phyloP scores from a whole-genome alignment of 2,888 invertebrate species.

The Eupeodes latifasciatus region DNA sequence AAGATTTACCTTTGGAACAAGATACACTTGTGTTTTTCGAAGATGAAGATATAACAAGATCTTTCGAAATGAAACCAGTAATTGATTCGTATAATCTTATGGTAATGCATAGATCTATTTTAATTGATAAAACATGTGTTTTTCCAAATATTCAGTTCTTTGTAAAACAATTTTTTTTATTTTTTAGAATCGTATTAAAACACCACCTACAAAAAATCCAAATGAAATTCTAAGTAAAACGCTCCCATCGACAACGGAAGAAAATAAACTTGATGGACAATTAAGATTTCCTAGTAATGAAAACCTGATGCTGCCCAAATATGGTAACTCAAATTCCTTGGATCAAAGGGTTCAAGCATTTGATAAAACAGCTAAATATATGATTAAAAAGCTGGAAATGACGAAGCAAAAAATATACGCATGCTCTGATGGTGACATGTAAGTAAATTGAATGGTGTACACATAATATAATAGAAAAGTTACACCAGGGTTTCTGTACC shows the following conservation, averaged over 20 bases:
- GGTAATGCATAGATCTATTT: conserved; percentile 79
- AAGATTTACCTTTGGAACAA: conserved; percentile 84
- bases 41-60: conserved; percentile 85
- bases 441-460: conserved; percentile 61
- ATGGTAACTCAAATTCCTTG: conserved; percentile 78
- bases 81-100: conserved; percentile 84
- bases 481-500: neutral
- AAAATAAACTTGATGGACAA: conserved; percentile 80
- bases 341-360: conserved; percentile 83
- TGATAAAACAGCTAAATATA: conserved; percentile 82
- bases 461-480: neutral
- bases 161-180: conserved; percentile 28
- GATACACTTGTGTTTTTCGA: conserved; percentile 87
- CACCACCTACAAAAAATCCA: conserved; percentile 82
- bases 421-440: conserved; percentile 82
- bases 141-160: neutral
- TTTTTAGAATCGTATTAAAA: conserved; percentile 83
- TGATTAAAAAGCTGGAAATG: conserved; percentile 83
- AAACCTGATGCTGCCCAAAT: conserved; percentile 64
- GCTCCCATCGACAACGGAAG: conserved; percentile 79
- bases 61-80: conserved; percentile 84
- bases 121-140: conserved; percentile 6
- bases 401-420: conserved; percentile 82
- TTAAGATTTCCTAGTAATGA: conserved; percentile 79
- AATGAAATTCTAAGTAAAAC: conserved; percentile 81